Evolutionary conservation across 92 coral and sea anemone species (phyloP).

Genomic region (Phenganax subtilis): DNA sequence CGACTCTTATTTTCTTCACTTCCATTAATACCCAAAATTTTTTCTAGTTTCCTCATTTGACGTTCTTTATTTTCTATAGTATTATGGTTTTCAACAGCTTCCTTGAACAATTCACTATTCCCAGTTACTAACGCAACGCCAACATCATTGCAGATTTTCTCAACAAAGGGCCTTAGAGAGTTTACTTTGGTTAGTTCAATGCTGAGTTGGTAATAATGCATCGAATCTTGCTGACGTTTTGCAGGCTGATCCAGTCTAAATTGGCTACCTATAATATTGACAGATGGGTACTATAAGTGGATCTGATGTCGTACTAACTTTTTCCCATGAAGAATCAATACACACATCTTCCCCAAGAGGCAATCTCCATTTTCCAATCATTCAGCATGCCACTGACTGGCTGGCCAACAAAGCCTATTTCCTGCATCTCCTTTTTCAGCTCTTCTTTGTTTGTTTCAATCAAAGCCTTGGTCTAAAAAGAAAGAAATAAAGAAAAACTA

Average conservation of each 20-base stretch:
- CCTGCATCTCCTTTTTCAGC: neutral
- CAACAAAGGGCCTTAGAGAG: constrained; percentile 33
- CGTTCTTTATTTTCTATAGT: constrained; percentile 21
- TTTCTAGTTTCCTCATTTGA: neutral
- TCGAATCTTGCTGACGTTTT: neutral
- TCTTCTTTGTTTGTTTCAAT: constrained; percentile 1
- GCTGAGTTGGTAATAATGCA: constrained; percentile 24
- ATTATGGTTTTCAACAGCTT: constrained; percentile 19
- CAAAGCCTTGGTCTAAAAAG: neutral
- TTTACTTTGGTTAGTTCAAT: constrained; percentile 17
- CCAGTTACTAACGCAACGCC: constrained; percentile 29
- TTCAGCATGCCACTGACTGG: neutral
- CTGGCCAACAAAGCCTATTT: neutral
- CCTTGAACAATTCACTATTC: constrained; percentile 25
- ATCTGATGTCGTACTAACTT: neutral
- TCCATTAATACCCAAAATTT: constrained; percentile 4
- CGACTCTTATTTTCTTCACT: neutral
- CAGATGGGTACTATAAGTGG: neutral
- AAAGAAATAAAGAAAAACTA: neutral
- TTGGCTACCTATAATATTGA: constrained; percentile 7
- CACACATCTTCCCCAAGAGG: neutral
- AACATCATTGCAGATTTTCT: constrained; percentile 23
- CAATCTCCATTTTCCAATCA: too few species aligned
- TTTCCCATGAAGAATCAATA: neutral
- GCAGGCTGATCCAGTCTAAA: neutral